Evolutionary conservation across 2,888 invertebrate species (phyloP).

Genomic region (Rhabditophanes sp.): DNA sequence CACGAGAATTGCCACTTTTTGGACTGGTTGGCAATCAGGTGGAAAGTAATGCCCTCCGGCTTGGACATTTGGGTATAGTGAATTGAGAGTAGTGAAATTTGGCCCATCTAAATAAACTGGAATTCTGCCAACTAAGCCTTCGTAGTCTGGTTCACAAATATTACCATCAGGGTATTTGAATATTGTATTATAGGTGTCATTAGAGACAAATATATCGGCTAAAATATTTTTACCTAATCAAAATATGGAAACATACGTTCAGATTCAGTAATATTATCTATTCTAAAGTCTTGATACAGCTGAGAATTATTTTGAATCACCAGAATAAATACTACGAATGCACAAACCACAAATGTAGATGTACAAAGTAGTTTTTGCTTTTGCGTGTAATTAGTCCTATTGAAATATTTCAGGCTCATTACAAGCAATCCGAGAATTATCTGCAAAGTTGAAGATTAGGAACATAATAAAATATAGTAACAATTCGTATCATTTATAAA

Average conservation of each 20-base stretch:
- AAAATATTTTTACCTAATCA: no score
- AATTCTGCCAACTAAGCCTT: conserved; percentile 32
- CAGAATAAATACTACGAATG: no score
- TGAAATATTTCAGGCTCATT: neutral
- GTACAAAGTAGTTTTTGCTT: neutral
- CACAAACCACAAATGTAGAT: neutral
- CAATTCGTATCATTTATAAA: neutral
- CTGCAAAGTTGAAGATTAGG: conserved; percentile 1
- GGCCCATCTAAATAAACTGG: conserved; percentile 37
- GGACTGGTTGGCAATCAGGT: conserved; percentile 53
- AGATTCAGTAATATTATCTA: no score
- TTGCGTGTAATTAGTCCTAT: neutral
- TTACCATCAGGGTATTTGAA: no score
- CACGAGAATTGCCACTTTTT: conserved; percentile 53
- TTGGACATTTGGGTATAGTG: conserved; percentile 55
- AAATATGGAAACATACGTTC: no score
- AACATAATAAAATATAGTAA: conserved; percentile 1
- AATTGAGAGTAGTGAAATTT: conserved; percentile 51
- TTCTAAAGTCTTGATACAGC: no score
- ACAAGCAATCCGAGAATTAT: neutral
- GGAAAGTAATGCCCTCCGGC: conserved; percentile 73
- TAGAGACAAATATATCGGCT: no score
- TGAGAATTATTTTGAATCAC: no score
- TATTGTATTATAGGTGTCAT: no score
- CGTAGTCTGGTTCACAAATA: no score